phyloP scores from a whole-genome alignment of 1,140 invertebrate species.

The Drosophila biarmipes region DNA sequence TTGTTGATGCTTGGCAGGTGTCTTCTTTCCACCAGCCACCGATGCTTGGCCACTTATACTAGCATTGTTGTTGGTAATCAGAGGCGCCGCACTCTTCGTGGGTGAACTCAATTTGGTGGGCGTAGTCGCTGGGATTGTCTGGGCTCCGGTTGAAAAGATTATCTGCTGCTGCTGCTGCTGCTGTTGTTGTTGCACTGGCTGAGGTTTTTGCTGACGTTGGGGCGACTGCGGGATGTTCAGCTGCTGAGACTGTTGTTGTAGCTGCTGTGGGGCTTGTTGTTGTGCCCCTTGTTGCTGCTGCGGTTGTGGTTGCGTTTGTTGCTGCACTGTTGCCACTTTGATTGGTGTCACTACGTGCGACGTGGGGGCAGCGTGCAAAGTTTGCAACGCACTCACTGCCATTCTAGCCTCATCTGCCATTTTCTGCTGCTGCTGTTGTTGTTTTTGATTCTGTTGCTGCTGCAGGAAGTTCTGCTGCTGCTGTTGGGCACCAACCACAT shows the following conservation, averaged over 20 bases:
- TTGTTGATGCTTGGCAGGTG: conserved; percentile 36
- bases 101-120: conserved; percentile 30
- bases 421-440: conserved; percentile 31
- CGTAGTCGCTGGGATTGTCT: conserved; percentile 7
- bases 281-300: conserved; percentile 17
- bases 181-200: conserved; percentile 11
- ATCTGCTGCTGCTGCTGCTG: conserved; percentile 34
- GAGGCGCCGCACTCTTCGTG: conserved; percentile 6
- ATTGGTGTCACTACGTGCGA: conserved; percentile 46
- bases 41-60: background rate
- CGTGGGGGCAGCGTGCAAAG: conserved; percentile 62
- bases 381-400: conserved; percentile 68
- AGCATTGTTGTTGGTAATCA: conserved; percentile 25
- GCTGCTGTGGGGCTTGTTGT: conserved; percentile 5
- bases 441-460: conserved; percentile 21
- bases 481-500: conserved; percentile 5
- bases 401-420: conserved; percentile 68
- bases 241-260: conserved; percentile 16
- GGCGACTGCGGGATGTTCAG: conserved; percentile 4
- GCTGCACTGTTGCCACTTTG: conserved; percentile 37
- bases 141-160: conserved; percentile 13
- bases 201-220: conserved; percentile 11
- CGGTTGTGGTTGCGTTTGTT: conserved; percentile 26
- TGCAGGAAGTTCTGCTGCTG: conserved; percentile 33
- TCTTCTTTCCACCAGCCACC: conserved; percentile 35